Conservation (phyloP, 2,888 invertebrate genomes). For the Nowickia ferox region DNA sequence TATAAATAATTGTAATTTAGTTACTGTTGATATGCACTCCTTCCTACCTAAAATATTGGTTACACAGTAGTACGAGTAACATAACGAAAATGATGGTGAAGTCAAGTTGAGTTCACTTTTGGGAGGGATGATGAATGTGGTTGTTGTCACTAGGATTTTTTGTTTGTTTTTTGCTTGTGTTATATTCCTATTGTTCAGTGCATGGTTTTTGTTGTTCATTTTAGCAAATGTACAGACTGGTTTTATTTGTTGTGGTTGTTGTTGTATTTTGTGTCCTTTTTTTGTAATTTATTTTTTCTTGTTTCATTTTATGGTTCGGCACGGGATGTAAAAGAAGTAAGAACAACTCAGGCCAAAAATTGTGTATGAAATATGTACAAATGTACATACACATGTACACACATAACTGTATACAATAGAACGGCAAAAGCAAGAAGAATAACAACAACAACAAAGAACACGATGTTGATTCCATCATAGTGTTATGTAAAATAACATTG, state of each 20-base stretch:
- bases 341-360: conserved; percentile 8
- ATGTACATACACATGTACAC: background rate
- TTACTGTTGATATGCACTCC: background rate
- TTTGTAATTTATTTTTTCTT: conserved; percentile 24
- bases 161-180: background rate
- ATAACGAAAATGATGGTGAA: conserved; percentile 36
- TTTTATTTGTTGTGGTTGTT: conserved; percentile 35
- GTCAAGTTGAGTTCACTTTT: conserved; percentile 53
- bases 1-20: no score
- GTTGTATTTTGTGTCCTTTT: conserved; percentile 22
- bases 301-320: conserved; percentile 39
- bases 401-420: background rate
- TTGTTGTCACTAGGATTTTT: conserved; percentile 2
- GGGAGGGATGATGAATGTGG: conserved; percentile 23
- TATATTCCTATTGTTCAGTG: conserved; percentile 26
- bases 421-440: conserved; percentile 12
- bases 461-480: conserved; percentile 44
- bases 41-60: background rate
- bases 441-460: conserved; percentile 21
- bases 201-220: conserved; percentile 33
- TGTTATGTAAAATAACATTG: conserved; percentile 68
- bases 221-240: conserved; percentile 41
- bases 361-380: conserved; percentile 14
- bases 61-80: conserved; percentile 6
- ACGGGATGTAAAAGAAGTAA: conserved; percentile 31